A percentile compares a stretch with the other conserved stretches of the same genome.
Evolutionary conservation across 2,113 vertebrate species (phyloP).

Genomic region (Microcebus ravelobensis): DNA sequence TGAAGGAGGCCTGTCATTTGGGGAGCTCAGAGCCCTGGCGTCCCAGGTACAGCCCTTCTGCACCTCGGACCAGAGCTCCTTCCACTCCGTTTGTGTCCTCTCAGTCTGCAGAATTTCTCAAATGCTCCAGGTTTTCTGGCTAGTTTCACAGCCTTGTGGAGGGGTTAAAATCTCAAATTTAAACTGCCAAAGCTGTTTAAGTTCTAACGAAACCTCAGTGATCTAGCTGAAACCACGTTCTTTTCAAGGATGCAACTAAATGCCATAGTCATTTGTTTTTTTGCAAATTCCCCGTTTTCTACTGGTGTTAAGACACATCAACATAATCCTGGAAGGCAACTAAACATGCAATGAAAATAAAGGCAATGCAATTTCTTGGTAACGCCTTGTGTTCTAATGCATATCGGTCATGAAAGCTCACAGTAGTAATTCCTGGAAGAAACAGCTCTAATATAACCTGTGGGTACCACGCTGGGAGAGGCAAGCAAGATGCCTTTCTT

Average conservation of each 20-base stretch:
- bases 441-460: not conserved
- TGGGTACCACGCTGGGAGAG: fast-evolving
- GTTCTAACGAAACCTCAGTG: not conserved
- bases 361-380: not conserved
- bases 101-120: slow-evolving; percentile 53
- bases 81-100: slow-evolving; percentile 37
- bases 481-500: not conserved
- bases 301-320: slow-evolving; percentile 17
- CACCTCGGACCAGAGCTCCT: not conserved
- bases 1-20: not conserved
- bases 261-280: not conserved
- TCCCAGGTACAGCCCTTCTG: fast-evolving
- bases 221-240: slow-evolving; percentile 2
- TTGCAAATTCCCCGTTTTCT: not conserved
- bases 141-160: slow-evolving; percentile 62
- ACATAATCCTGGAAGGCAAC: not conserved
- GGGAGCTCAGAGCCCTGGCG: not conserved
- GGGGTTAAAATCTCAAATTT: slow-evolving; percentile 64
- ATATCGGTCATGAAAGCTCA: not conserved
- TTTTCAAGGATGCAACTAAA: slow-evolving; percentile 2
- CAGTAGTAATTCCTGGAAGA: not conserved
- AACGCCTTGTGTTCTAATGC: not conserved
- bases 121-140: slow-evolving; percentile 48
- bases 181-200: slow-evolving; percentile 63
- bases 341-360: slow-evolving; percentile 36